Evolutionary conservation across 2,797 vertebrate species (phyloP), one percentile per base, ranked within the genome.

Genomic region (Anguilla pacifica): DNA sequence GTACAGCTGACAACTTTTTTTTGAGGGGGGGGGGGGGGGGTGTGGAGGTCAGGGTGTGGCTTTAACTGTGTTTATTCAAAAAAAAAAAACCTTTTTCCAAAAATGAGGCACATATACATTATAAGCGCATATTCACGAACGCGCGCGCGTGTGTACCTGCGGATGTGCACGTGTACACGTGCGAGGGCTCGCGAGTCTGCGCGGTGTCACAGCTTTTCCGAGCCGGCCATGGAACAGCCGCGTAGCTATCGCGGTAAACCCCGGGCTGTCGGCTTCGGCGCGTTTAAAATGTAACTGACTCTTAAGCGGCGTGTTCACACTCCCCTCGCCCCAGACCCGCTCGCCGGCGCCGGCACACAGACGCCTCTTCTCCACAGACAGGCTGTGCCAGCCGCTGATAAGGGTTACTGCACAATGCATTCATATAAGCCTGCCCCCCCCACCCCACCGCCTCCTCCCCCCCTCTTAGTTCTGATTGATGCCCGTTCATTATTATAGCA

Each of bases 221-320:
- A 77, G 70, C 31, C 6, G 19, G 85, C 51, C 74, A 15, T 25
- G 19, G 72, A 64, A 61, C 72, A 81, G 53, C 72, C 17, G 35
- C 53, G 49, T 59, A 51, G 57, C 2, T 39, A 0, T 53, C 19
- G 67, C 51, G 49, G 79, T 13, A 31, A 61, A 17, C 89, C 86
- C 88, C 0, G 59, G 92, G 92, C 94, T 92, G 94, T 94, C 94
- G 94, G 94, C 93, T 93, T 91, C 93, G 91, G 94, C 94, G 94
- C 96, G 96, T 97, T 96, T 96, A 96, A 97, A 39, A 95, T 92
- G 94, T 94, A 94, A 95, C 93, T 93, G 94, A 94, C 94, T 94
- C 91, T 85, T 95, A 95, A 95, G 95, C 93, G 92, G 94, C 92
- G 93, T 95, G 96, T 96, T 96, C 95, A 96, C 95, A 94, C 93